A percentile compares a stretch with the other conserved stretches of the same genome.
Conservation (phyloP, 2,888 invertebrate species). For the Cephus rjabovi region DNA sequence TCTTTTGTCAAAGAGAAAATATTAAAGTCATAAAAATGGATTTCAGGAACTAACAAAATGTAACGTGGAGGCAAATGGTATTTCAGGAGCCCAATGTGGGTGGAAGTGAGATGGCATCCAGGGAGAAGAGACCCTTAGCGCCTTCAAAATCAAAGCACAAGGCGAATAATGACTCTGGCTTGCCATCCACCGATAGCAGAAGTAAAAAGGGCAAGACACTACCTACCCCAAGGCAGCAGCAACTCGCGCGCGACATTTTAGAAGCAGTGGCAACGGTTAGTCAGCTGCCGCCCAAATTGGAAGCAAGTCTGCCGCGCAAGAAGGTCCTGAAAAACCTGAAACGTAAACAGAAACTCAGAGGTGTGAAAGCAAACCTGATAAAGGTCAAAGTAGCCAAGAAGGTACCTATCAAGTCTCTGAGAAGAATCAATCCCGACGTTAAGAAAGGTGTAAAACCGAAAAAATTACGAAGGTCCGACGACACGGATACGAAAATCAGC, state of each 20-base stretch:
- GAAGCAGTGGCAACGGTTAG: slow-evolving; percentile 62
- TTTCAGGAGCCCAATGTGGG: slow-evolving; percentile 65
- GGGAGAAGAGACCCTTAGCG: slow-evolving; percentile 66
- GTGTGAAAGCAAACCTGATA: slow-evolving; percentile 53
- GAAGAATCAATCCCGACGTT: slow-evolving; percentile 34
- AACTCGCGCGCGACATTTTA: slow-evolving; percentile 53
- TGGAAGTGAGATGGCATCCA: slow-evolving; percentile 68
- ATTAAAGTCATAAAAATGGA: not conserved
- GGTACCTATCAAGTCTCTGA: slow-evolving; percentile 52
- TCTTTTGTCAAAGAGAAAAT: not conserved
- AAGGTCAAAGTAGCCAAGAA: slow-evolving; percentile 58
- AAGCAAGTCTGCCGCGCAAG: slow-evolving; percentile 58
- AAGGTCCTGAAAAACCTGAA: slow-evolving; percentile 58
- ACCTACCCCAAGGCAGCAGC: slow-evolving; percentile 42
- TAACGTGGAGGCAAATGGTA: slow-evolving; percentile 1
- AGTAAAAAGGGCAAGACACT: slow-evolving; percentile 51
- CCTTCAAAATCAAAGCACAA: slow-evolving; percentile 64
- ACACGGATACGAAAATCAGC: slow-evolving; percentile 29
- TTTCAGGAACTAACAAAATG: not conserved
- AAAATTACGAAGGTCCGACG: slow-evolving; percentile 42
- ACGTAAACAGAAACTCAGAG: slow-evolving; percentile 57
- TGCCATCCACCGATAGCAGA: slow-evolving; percentile 48
- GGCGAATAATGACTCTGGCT: slow-evolving; percentile 60
- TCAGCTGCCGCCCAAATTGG: slow-evolving; percentile 58
- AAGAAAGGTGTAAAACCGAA: slow-evolving; percentile 20